Base-by-base conservation (phyloP, 2,888 invertebrate genomes). In the Drosophila affinis region DNA sequence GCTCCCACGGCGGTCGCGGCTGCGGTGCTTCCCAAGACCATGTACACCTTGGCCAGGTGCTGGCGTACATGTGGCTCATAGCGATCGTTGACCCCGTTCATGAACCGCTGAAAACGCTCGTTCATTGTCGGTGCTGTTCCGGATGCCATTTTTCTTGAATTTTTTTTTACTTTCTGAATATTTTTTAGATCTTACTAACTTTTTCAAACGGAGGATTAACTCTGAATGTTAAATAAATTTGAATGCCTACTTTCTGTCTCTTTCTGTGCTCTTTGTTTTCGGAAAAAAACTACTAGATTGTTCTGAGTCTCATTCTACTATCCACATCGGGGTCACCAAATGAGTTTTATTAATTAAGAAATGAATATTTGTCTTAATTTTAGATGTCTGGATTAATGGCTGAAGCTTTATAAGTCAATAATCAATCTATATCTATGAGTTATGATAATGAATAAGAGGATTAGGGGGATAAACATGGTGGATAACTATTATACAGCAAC, bases 41-140 rank as follows among this genome's bases (percentile, higher is more conserved):
- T 96, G 92, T 99, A 99, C 12, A 99, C 99, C 95, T 98, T 98
- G 93, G 97, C 97, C 89, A 99, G 93, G 93, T 99, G 99, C 87
- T 95, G 94, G 79, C 97, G 95, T 45, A 98, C 96, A 78, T 96
- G 96, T 32, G 95, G 95, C 92, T 98, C 98, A 91, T 91, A 91
- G 74, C 91, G 91, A 34, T 90, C 81, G 68, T 88, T 79, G 9
- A 92, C 65, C 57, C 90, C 90, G 56, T 81, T 71, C 17, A 89
- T 21, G 0, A 21, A 21, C 21, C 21, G 84, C 67, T 89, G 85
- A 65, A 91, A 89, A 65, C 89, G 83, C 55, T 88, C 77, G 7
- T 82, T 74, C 6, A 90, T 51, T 51, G 69, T 55, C 46, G 69
- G 69, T 46, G 72, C 83, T 67, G 75, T 82, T 64, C 75, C 83